phyloP scores from a whole-genome alignment of 2,113 vertebrate species.

The Pleuronectes platessa region DNA sequence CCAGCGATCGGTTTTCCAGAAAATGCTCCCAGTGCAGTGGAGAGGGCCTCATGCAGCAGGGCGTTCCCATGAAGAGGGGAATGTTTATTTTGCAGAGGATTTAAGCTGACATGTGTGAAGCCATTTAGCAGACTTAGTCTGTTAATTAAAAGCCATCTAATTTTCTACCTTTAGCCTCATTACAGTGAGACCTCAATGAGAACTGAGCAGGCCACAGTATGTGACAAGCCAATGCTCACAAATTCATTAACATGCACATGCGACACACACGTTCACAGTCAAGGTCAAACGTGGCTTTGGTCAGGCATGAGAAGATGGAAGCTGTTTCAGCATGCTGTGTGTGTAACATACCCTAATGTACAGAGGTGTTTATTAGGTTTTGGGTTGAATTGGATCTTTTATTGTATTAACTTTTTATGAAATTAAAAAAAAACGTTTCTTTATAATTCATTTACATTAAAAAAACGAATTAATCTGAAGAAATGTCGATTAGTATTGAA shows the following conservation, averaged over 20 bases:
- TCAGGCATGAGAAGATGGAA: conserved; percentile 50
- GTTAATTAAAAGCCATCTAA: conserved; percentile 61
- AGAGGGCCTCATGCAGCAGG: conserved; percentile 56
- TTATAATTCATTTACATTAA: too few relatives aligned
- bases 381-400: background rate
- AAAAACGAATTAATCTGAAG: too few relatives aligned
- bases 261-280: conserved; percentile 26
- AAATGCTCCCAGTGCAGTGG: conserved; percentile 73
- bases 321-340: conserved; percentile 57
- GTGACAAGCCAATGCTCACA: conserved; percentile 24
- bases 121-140: conserved; percentile 58
- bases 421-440: background rate
- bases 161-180: conserved; percentile 66
- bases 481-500: too few relatives aligned
- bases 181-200: conserved; percentile 35
- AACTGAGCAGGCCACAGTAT: conserved; percentile 5
- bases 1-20: conserved; percentile 69
- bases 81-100: conserved; percentile 70
- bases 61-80: conserved; percentile 50
- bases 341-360: background rate
- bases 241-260: conserved; percentile 35
- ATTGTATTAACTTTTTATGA: background rate
- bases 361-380: background rate
- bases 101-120: conserved; percentile 72
- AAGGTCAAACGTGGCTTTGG: conserved; percentile 63